Evolutionary conservation across 2,113 vertebrate species (phyloP).

Genomic region (Passer domesticus): DNA sequence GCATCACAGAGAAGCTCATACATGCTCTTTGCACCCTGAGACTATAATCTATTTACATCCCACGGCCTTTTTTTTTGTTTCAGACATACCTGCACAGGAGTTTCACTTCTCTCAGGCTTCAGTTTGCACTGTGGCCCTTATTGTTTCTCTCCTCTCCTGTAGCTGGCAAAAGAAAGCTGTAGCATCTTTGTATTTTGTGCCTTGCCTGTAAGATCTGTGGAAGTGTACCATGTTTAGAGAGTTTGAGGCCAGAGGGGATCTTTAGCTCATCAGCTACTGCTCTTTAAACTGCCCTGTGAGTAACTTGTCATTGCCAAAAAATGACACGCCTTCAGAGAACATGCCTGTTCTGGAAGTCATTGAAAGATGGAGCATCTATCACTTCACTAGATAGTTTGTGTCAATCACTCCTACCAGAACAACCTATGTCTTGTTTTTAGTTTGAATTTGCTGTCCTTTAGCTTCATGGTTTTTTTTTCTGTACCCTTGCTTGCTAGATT

Average conservation of each 20-base stretch:
- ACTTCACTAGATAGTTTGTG: not conserved
- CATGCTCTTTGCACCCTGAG: not conserved
- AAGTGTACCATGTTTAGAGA: not conserved
- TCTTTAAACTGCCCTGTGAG: not conserved
- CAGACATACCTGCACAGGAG: not conserved
- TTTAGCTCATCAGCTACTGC: not conserved
- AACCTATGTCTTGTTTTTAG: not conserved
- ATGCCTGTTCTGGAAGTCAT: not conserved
- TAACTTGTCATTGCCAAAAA: not conserved
- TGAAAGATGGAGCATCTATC: not conserved
- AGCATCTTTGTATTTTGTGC: not conserved
- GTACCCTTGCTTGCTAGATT: not conserved
- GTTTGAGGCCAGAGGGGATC: not conserved
- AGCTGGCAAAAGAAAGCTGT: not conserved
- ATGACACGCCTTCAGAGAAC: not conserved
- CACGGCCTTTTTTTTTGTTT: not conserved
- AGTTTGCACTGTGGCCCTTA: rapidly evolving
- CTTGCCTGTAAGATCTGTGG: not conserved
- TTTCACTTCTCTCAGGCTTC: not conserved
- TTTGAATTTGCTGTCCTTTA: not conserved
- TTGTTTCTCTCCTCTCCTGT: not conserved
- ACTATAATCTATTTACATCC: not conserved
- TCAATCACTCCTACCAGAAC: not conserved
- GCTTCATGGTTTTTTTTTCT: not conserved
- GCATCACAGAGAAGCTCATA: not conserved